phyloP scores from a whole-genome alignment of 2,888 invertebrate species.

The Trachelus iudaicus region DNA sequence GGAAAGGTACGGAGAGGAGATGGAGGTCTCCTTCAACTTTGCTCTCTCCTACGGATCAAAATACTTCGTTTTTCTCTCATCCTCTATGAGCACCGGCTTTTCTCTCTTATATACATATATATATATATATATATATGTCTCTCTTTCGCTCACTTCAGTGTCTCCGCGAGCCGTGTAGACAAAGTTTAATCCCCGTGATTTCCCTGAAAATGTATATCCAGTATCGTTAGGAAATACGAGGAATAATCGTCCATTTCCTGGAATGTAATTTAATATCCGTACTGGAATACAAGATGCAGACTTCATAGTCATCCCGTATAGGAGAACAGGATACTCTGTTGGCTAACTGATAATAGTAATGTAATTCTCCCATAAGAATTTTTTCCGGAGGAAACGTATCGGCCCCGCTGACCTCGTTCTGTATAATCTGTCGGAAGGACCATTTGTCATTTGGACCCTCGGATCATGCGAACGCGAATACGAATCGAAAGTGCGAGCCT shows the following conservation, averaged over 20 bases:
- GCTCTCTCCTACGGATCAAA: constrained; percentile 6
- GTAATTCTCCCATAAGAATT: neutral
- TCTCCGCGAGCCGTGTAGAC: constrained; percentile 1
- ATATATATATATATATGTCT: neutral
- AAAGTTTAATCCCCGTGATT: neutral
- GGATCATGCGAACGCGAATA: constrained; percentile 38
- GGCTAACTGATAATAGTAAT: neutral
- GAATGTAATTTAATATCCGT: neutral
- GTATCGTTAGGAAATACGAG: constrained; percentile 10
- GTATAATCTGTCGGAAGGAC: neutral
- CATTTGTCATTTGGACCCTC: neutral
- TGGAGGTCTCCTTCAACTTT: constrained; percentile 7
- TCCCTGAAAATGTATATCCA: neutral
- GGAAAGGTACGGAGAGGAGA: neutral
- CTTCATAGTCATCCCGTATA: neutral
- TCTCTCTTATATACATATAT: neutral
- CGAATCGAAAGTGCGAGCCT: constrained; percentile 36
- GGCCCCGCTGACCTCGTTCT: neutral
- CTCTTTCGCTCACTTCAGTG: neutral
- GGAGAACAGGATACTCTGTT: neutral
- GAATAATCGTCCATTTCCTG: constrained; percentile 13
- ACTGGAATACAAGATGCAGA: neutral
- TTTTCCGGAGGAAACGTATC: neutral
- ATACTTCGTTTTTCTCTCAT: neutral
- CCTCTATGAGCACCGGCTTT: neutral